These are phyloP conservation scores for Enteromius mattozi DNA, from an alignment of 2,797 vertebrate species.

Conservation along the genomic window DNA sequence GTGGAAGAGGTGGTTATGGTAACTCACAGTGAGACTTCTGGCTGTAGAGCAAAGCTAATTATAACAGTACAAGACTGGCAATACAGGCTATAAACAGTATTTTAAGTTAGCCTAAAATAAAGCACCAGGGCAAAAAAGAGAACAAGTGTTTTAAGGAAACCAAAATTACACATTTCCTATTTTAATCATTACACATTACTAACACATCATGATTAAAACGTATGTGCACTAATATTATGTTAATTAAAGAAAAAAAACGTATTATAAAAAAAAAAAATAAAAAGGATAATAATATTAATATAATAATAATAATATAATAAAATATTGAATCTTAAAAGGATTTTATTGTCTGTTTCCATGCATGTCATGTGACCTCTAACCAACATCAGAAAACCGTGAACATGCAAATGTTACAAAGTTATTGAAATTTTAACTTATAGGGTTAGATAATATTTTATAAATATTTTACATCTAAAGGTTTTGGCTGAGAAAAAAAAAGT, in stretches of 20 bases:
- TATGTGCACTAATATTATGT: not conserved
- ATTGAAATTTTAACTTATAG: too few species aligned
- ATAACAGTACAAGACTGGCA: conserved; percentile 64
- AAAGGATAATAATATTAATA: not conserved
- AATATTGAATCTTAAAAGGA: too few species aligned
- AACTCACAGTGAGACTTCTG: conserved; percentile 60
- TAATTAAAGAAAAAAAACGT: not conserved
- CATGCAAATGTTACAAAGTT: too few species aligned
- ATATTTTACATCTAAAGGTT: not conserved
- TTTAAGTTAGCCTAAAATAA: conserved; percentile 29
- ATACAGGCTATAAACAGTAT: conserved; percentile 68
- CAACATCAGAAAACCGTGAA: not conserved
- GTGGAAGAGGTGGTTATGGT: conserved; percentile 52
- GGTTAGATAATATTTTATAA: not conserved
- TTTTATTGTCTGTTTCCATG: not conserved
- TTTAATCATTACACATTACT: not conserved
- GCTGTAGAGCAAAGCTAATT: conserved; percentile 71
- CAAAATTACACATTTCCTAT: conserved; percentile 3
- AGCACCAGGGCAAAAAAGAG: not conserved
- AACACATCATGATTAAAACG: not conserved
- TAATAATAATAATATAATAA: not conserved
- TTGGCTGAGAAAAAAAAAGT: not conserved
- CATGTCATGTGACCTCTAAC: not conserved
- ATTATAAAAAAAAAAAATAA: not conserved
- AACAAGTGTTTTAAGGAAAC: not conserved